Base-by-base conservation (phyloP, 2,888 invertebrate species). In the Morpho helenor region DNA sequence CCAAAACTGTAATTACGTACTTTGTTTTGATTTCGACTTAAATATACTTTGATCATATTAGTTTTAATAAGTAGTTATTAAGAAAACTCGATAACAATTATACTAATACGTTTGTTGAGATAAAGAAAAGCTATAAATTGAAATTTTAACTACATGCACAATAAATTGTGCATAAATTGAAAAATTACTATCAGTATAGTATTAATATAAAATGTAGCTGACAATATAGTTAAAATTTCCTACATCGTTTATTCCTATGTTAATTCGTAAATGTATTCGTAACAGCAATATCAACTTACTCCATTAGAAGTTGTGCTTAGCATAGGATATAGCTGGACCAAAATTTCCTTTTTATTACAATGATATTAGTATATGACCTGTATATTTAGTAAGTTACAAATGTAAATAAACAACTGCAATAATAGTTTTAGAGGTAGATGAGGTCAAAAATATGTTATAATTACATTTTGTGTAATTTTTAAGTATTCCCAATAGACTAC, bases 241-340 rank as follows among this genome's bases (percentile, higher is more conserved):
- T 59, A 61, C 50, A 57, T n/a, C 56, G 60, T 70, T 68, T 66
- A 75, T 74, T 74, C 72, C 73, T 77, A 73, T 81, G 80, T 82
- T 82, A 70, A 82, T 73, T 73, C 69, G 66, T 74, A 72, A 73
- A 67, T 75, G 56, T 64, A 66, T 74, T 78, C 68, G 66, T 68
- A 70, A 80, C 80, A 84, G 84, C 82, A 84, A 85, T 82, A 84
- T 77, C 70, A 79, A 80, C 71, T 77, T 75, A 75, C 77, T 81
- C 80, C 73, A 75, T 72, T 84, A 86, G 82, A 73, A 83, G 77
- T 82, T 84, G 84, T 81, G 80, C 84, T 84, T 87, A 86, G 84
- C 79, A 80, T 88, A 88, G 88, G 76, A 83, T 76, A 87, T 89
- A 89, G 90, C 89, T 89, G 90, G 90, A 90, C 90, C 90, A 90